Conservation (phyloP, 2,888 invertebrate species). For the Plemyria rubiginata region DNA sequence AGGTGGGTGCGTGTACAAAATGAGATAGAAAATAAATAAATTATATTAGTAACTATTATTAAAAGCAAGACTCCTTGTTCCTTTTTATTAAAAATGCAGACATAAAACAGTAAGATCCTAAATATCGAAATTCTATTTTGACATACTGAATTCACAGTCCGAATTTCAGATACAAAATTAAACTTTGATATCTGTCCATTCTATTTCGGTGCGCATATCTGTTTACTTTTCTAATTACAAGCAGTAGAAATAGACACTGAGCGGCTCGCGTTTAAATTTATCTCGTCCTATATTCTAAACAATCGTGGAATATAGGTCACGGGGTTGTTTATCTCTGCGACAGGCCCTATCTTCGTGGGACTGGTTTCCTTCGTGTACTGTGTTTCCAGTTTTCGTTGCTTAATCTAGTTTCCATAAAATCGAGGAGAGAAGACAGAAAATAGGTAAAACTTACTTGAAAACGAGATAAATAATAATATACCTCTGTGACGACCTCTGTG, state of each 20-base stretch:
- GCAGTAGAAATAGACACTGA: constrained; percentile 67
- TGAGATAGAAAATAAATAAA: too few species aligned
- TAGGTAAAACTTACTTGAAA: too few species aligned
- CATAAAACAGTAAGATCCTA: too few species aligned
- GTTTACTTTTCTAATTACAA: constrained; percentile 76
- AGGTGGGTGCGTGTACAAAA: too few species aligned
- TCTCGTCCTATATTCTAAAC: constrained; percentile 72
- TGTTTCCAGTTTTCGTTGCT: constrained; percentile 16
- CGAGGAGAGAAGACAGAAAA: too few species aligned
- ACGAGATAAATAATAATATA: too few species aligned
- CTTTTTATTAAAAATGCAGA: too few species aligned
- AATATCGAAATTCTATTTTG: too few species aligned
- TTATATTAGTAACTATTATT: too few species aligned
- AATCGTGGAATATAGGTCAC: constrained; percentile 71
- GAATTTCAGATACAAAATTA: constrained; percentile 32
- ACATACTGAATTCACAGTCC: neutral
- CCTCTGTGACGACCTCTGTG: too few species aligned
- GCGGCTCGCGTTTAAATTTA: constrained; percentile 73
- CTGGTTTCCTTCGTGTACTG: constrained; percentile 10
- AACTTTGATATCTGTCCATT: constrained; percentile 50
- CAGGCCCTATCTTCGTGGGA: constrained; percentile 37
- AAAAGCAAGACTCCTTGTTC: too few species aligned
- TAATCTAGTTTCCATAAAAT: neutral
- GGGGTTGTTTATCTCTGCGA: constrained; percentile 54
- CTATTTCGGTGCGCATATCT: constrained; percentile 62